These are phyloP conservation scores for Lepidurus apus DNA, from an alignment of 1,140 invertebrate species.

Conservation along the genomic window DNA sequence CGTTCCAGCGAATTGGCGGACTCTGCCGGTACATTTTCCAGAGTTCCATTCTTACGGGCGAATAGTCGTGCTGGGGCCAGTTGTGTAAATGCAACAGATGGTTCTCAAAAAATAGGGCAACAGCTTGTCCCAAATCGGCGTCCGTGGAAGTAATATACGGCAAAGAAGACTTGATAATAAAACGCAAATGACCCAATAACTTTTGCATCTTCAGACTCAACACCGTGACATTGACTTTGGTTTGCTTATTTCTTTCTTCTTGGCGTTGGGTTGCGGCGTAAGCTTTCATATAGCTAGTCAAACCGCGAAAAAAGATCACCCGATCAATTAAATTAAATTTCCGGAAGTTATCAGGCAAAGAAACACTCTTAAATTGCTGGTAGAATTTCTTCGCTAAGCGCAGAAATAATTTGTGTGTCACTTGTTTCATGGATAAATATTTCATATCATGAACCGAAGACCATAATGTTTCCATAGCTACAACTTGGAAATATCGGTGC, in stretches of 20 bases:
- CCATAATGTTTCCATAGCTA: slow-evolving; percentile 29
- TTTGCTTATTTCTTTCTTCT: slow-evolving; percentile 21
- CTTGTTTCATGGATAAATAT: slow-evolving; percentile 22
- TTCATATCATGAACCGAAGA: neutral
- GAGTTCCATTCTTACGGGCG: slow-evolving; percentile 19
- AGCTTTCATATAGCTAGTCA: slow-evolving; percentile 3
- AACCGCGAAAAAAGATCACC: slow-evolving; percentile 23
- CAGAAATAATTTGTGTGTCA: slow-evolving; percentile 23
- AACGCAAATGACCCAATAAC: neutral
- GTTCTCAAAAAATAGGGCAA: neutral
- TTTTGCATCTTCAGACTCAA: slow-evolving; percentile 26
- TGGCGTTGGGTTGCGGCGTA: slow-evolving; percentile 20
- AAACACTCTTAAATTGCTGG: neutral
- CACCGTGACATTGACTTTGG: slow-evolving; percentile 5
- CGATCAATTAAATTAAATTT: neutral
- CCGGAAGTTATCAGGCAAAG: neutral
- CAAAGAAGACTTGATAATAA: slow-evolving; percentile 12
- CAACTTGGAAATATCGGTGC: neutral
- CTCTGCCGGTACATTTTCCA: slow-evolving; percentile 29
- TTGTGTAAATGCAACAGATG: neutral
- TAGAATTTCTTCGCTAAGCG: slow-evolving; percentile 3
- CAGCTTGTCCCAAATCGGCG: slow-evolving; percentile 12
- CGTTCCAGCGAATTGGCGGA: slow-evolving; percentile 14
- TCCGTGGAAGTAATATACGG: slow-evolving; percentile 15
- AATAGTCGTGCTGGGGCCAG: neutral